These are phyloP conservation scores for Notoglanidium macrostoma DNA, from an alignment of 2,797 vertebrate genomes.

Conservation along the genomic window DNA sequence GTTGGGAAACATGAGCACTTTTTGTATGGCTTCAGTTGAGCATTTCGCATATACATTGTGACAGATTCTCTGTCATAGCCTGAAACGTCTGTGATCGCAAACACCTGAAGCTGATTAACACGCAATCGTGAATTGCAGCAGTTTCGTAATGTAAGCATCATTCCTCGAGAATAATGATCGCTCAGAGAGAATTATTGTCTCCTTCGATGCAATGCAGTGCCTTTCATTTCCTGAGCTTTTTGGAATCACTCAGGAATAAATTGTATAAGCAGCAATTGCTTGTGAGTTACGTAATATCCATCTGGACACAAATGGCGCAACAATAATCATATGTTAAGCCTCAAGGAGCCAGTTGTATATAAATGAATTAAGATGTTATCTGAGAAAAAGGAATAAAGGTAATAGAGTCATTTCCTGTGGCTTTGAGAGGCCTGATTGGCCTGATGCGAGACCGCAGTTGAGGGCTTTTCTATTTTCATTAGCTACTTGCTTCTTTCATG, in stretches of 20 bases:
- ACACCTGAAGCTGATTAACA: constrained; percentile 39
- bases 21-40: not conserved
- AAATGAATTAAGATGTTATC: constrained; percentile 35
- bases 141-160: not conserved
- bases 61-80: constrained; percentile 7
- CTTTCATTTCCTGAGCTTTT: constrained; percentile 25
- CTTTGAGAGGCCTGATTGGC: constrained; percentile 4
- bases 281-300: constrained; percentile 26
- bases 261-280: constrained; percentile 9
- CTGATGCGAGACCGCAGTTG: not conserved
- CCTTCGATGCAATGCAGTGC: constrained; percentile 16
- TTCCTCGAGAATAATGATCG: not conserved
- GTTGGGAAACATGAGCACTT: constrained; percentile 2
- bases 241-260: not conserved
- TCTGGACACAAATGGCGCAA: constrained; percentile 15
- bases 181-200: constrained; percentile 20
- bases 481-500: not conserved
- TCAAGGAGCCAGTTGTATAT: constrained; percentile 8
- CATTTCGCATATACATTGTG: not conserved
- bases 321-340: constrained; percentile 14
- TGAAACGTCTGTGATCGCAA: not conserved
- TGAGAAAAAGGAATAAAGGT: constrained; percentile 15
- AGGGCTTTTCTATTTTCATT: not conserved
- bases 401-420: constrained; percentile 29
- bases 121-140: constrained; percentile 1